A percentile compares a stretch with the other conserved stretches of the same genome.
These are phyloP conservation scores for Antechinus flavipes DNA, from an alignment of 2,113 vertebrate genomes.

Conservation along the genomic window DNA sequence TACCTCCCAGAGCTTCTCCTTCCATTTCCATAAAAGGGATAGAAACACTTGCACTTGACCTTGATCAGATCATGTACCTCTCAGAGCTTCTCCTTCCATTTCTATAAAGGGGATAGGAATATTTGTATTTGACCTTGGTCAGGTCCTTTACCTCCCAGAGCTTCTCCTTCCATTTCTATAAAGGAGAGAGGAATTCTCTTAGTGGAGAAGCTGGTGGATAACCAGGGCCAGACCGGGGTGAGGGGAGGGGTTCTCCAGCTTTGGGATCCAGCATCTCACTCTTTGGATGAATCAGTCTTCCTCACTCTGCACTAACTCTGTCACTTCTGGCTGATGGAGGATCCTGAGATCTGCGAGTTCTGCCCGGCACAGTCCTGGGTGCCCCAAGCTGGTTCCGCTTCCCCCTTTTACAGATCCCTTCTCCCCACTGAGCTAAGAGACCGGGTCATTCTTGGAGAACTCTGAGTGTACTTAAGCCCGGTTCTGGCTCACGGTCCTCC, in stretches of 20 bases:
- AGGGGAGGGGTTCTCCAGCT: background rate
- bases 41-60: no score
- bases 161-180: background rate
- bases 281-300: background rate
- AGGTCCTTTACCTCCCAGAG: background rate
- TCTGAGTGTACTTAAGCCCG: background rate
- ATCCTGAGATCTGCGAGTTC: background rate
- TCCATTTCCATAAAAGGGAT: no score
- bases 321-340: background rate
- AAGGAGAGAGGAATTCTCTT: background rate
- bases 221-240: background rate
- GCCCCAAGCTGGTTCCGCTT: background rate
- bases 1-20: no score
- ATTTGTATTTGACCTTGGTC: background rate
- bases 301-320: background rate
- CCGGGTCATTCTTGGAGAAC: background rate
- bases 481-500: background rate
- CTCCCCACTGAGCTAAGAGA: background rate
- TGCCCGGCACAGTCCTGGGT: background rate
- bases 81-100: no score
- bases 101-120: no score
- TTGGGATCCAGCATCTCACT: background rate
- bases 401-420: background rate
- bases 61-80: no score
- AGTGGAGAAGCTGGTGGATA: background rate